Evolutionary conservation across 2,797 vertebrate genomes (phyloP), one percentile per base, ranked within the genome.

Genomic region (Sternarchorhynchus goeldii): DNA sequence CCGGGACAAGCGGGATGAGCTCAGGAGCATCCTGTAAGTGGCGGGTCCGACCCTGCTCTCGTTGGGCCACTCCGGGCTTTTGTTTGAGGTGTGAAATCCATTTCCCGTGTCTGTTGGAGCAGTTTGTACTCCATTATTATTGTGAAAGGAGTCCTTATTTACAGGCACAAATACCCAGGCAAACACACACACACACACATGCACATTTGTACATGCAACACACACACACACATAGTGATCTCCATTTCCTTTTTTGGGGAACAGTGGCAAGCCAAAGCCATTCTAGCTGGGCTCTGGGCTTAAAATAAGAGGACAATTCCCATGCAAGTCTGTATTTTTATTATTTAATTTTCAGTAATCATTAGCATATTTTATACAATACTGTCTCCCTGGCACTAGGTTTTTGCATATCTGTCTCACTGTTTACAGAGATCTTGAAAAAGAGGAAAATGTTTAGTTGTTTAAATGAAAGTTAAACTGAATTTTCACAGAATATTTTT

Each of bases 61-160:
- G 20, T 63, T 69, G 45, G 25, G 20, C 75, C 17, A 55, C 32
- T 50, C 53, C 18, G 50, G 73, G 73, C 68, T 20, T 76, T 76
- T 76, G 50, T 76, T 66, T 58, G 68, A 36, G 62, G 50, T 76
- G 53, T 76, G 68, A 72, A 81, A 65, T 72, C 55, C 65, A 76
- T 72, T 76, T 76, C 36, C 60, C 45, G 16, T 81, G 60, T 31
- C 55, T 81, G 50, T 62, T 65, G 59, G 58, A 76, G 25, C 59
- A 14, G 36, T 72, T 72, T 65, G 67, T 50, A 36, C 25, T 58
- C 59, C 6, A 71, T 62, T 64, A 64, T 56, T 70, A 64, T 76
- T 58, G 18, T 31, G 73, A 66, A 75, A 70, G 60, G 18, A 21
- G 21, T 71, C n/a, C 36, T 18, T 1, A 70, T 79, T 79, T 69